Evolutionary conservation across 2,797 vertebrate species (phyloP).

Genomic region (Podarcis siculus): DNA sequence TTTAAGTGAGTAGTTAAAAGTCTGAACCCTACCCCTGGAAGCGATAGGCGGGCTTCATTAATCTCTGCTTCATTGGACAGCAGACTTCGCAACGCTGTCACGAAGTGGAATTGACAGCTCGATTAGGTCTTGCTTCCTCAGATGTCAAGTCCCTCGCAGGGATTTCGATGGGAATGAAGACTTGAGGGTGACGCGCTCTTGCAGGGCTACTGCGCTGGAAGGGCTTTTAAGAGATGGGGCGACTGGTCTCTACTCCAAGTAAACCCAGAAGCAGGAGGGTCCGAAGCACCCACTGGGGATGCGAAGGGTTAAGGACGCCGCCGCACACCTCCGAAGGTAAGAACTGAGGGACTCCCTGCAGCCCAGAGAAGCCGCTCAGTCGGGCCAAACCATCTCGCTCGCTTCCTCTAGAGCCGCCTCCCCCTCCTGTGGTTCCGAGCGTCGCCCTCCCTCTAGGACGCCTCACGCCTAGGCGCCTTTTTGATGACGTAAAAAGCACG

Average conservation of each 20-base stretch:
- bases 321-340: background rate
- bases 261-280: background rate
- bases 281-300: background rate
- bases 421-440: background rate
- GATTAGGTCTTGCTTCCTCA: background rate
- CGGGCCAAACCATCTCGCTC: background rate
- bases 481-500: background rate
- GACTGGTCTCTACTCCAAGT: no score
- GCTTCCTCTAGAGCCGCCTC: no score
- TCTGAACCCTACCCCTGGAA: background rate
- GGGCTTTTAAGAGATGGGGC: background rate
- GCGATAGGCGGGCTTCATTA: no score
- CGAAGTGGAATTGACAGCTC: background rate
- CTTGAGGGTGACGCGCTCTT: background rate
- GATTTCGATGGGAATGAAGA: background rate
- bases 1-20: background rate
- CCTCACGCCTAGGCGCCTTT: background rate
- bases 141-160: background rate
- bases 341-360: background rate
- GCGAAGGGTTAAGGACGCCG: no score
- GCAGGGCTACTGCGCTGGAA: no score
- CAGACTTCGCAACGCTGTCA: background rate
- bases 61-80: background rate
- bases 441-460: background rate
- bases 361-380: background rate